These are phyloP conservation scores for Creontiades dilutus DNA, from an alignment of 2,888 invertebrate species.

Conservation along the genomic window DNA sequence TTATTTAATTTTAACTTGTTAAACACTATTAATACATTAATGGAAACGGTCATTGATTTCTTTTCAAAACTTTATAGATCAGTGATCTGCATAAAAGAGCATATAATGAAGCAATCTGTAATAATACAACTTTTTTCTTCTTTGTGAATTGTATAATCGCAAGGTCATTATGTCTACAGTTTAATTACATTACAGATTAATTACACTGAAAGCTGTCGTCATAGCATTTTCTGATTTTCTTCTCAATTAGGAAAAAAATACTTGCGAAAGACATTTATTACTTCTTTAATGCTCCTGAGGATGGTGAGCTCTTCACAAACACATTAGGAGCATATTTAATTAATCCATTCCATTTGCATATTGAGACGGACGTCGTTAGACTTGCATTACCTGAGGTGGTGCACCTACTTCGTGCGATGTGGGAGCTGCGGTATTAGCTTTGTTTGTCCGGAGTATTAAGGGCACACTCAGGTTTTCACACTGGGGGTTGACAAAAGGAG, in stretches of 20 bases:
- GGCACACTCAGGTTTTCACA: not conserved
- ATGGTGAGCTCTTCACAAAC: conserved; percentile 24
- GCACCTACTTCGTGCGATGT: not conserved
- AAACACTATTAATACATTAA: too few species aligned
- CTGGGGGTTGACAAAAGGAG: not conserved
- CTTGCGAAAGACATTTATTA: not conserved
- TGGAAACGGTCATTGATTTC: too few species aligned
- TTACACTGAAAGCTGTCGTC: too few species aligned
- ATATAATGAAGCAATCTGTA: too few species aligned
- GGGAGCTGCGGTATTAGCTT: not conserved
- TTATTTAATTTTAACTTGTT: too few species aligned
- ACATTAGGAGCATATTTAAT: conserved; percentile 5
- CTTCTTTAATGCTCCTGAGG: not conserved
- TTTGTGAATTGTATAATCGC: too few species aligned
- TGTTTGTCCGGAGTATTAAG: conserved; percentile 21
- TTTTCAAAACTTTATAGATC: too few species aligned
- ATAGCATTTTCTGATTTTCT: not conserved
- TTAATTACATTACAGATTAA: too few species aligned
- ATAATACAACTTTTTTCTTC: too few species aligned
- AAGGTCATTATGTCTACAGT: too few species aligned
- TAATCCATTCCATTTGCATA: not conserved
- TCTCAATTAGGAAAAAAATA: not conserved
- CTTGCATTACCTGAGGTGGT: not conserved
- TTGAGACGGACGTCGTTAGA: conserved; percentile 10
- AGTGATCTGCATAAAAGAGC: too few species aligned